A percentile compares a stretch with the other conserved stretches of the same genome.
Evolutionary conservation across 2,888 invertebrate genomes (phyloP).

Genomic region (Oligia latruncula): DNA sequence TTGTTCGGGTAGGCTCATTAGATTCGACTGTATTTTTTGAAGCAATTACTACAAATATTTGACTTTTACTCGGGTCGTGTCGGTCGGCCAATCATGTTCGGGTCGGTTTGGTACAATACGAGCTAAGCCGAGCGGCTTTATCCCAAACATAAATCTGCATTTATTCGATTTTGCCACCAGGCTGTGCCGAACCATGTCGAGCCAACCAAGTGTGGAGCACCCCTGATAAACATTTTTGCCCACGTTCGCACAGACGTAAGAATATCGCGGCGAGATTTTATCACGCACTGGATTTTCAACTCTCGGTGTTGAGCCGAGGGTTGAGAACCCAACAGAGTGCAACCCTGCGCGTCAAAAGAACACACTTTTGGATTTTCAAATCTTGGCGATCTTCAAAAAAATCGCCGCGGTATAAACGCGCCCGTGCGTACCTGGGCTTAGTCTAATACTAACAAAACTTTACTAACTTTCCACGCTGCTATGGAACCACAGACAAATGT

Average conservation of each 20-base stretch:
- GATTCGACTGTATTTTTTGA: no score
- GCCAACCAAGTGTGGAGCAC: not conserved
- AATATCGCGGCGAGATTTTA: conserved; percentile 1
- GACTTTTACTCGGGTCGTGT: not conserved
- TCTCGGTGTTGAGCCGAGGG: not conserved
- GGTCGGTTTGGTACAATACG: not conserved
- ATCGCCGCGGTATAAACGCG: not conserved
- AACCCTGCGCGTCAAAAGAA: not conserved
- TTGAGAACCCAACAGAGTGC: no score
- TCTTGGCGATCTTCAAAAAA: not conserved
- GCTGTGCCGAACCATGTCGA: not conserved
- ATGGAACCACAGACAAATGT: conserved; percentile 76
- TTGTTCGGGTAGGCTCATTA: not conserved
- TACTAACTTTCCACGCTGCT: conserved; percentile 80
- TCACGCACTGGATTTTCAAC: not conserved
- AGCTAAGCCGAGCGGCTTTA: no score
- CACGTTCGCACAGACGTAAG: not conserved
- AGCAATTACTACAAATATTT: not conserved
- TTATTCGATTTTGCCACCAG: no score
- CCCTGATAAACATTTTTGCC: not conserved
- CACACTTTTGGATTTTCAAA: not conserved
- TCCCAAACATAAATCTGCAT: not conserved
- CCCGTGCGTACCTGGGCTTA: not conserved
- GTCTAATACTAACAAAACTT: conserved; percentile 26
- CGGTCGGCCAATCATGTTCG: not conserved